Conservation (phyloP, 2,888 invertebrate genomes). For the Entomobrya proxima region DNA sequence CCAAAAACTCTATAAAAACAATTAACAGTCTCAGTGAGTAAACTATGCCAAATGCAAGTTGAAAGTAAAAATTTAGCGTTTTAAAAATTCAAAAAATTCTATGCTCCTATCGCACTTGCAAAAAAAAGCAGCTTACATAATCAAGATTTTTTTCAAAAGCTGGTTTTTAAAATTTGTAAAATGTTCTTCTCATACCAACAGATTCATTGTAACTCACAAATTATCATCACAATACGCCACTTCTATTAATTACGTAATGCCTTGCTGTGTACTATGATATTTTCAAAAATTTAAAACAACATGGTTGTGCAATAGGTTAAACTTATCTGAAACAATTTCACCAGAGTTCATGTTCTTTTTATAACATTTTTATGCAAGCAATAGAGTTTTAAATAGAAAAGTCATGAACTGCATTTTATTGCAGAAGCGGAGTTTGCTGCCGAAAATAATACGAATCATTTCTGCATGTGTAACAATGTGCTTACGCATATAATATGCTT, state of each 20-base stretch:
- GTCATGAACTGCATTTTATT: not conserved
- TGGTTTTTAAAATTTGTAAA: not conserved
- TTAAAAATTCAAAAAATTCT: not conserved
- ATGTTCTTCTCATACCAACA: not conserved
- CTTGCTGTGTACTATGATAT: not conserved
- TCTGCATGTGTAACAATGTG: too few species aligned
- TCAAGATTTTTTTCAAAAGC: constrained; percentile 2
- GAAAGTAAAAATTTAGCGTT: constrained; percentile 6
- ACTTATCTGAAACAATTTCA: constrained; percentile 71
- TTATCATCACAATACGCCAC: not conserved
- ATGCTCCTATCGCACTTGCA: not conserved
- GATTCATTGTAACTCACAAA: constrained; percentile 1
- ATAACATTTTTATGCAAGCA: constrained; percentile 64
- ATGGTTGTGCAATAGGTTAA: constrained; percentile 55
- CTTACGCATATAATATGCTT: not conserved
- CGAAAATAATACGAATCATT: not conserved
- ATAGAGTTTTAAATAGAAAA: too few species aligned
- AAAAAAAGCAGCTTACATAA: not conserved
- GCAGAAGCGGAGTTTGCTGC: not conserved
- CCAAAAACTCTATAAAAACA: not conserved
- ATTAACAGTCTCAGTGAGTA: not conserved
- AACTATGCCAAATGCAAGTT: not conserved
- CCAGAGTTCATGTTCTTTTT: constrained; percentile 68
- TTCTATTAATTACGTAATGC: not conserved
- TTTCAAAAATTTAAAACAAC: constrained; percentile 12